Base-by-base conservation (phyloP, 2,113 vertebrate species). In the Guaruba guarouba region DNA sequence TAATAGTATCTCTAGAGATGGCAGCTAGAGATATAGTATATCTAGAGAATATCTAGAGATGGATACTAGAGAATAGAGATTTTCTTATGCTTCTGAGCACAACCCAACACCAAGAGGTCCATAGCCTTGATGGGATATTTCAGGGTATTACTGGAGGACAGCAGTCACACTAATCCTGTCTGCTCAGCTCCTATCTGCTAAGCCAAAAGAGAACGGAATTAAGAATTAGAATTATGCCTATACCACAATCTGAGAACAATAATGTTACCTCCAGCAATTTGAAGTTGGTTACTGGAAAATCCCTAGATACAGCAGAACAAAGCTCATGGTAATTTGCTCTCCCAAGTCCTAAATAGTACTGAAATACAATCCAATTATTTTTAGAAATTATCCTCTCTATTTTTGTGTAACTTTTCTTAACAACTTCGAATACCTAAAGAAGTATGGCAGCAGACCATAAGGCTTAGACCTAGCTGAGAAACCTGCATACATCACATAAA, bases 401-500 rank as follows among this genome's bases (percentile, higher is more conserved):
- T 68, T 85, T 89, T 78, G n/a, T 63, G 31, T 54, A 35, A 74
- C 92, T 90, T 77, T 85, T 86, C 76, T 67, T 54, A 81, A 49
- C 41, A 64, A 35, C 49, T 80, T 52, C 12, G 16, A 86, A 66
- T 44, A 51, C 27, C 31, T 35, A n/a, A 71, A 62, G 41, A 52
- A 81, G 39, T 46, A 41, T 22, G 46, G 77, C 80, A 54, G 64
- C 75, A 88, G 37, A 84, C 52, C 57, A 9, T 15, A 61, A 55
- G 54, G 71, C 33, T 29, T 84, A 64, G 79, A 57, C 63, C 49
- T 87, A 82, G 70, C 87, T 62, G 49, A 63, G 90, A 95, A 93
- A 92, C 86, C 82, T 85, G 43, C 59, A 77, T 31, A 68, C 55
- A 70, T 78, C 46, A 23, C 73, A 92, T 64, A 92, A 95, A 95